Conservation (phyloP, 2,113 vertebrate species). For the Serilophus lunatus region DNA sequence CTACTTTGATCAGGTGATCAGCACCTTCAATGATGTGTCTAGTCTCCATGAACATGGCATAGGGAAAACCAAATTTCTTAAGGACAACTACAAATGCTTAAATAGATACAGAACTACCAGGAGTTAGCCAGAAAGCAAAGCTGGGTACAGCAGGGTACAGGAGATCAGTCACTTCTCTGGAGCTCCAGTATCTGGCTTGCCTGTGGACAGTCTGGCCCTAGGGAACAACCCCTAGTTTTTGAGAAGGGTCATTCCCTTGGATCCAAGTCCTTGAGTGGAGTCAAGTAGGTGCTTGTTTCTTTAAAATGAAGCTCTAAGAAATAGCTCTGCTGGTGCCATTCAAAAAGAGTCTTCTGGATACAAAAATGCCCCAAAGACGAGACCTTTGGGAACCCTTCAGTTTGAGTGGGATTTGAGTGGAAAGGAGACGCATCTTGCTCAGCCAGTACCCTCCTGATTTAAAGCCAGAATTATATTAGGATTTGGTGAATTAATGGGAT, state of each 20-base stretch:
- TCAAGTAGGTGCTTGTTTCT: accelerated
- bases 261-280: not conserved
- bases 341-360: not conserved
- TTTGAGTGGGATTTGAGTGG: not conserved
- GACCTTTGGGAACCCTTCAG: not conserved
- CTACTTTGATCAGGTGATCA: not conserved
- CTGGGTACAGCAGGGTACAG: not conserved
- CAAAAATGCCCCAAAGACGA: not conserved
- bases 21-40: not conserved
- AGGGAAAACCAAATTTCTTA: not conserved
- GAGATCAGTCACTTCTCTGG: not conserved
- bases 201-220: not conserved
- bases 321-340: not conserved
- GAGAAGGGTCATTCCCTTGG: not conserved
- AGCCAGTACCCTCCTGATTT: not conserved
- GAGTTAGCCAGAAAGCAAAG: not conserved
- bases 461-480: not conserved
- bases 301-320: not conserved
- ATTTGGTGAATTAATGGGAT: not conserved
- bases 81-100: not conserved
- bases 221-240: not conserved
- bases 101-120: not conserved
- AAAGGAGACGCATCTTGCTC: not conserved
- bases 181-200: not conserved
- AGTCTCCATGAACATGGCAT: not conserved